Conservation (phyloP, 2,797 vertebrate genomes). For the Pelodytes ibericus region DNA sequence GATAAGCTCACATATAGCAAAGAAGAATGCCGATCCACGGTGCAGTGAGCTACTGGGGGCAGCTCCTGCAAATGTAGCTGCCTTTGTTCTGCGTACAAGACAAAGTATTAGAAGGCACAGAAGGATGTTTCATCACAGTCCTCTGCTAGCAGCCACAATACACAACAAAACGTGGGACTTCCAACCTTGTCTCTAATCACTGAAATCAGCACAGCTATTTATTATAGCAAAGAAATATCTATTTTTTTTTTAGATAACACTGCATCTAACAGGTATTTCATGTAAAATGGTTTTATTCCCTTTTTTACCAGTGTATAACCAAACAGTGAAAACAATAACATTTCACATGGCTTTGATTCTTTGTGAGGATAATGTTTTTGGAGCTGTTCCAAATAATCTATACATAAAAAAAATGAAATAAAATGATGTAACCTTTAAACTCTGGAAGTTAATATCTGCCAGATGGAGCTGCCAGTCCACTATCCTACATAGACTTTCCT, state of each 20-base stretch:
- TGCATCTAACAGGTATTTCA: neutral
- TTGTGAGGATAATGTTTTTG: neutral
- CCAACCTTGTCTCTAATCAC: constrained; percentile 1
- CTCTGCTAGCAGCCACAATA: constrained; percentile 20
- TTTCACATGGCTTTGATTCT: neutral
- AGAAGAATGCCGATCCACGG: constrained; percentile 24
- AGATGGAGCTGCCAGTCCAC: constrained; percentile 4
- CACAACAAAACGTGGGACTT: constrained; percentile 24
- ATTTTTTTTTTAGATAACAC: neutral
- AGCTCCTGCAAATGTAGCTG: constrained; percentile 20
- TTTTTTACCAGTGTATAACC: neutral
- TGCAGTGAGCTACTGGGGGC: constrained; percentile 34
- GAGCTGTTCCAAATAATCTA: neutral
- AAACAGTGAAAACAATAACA: neutral
- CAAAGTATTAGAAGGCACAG: constrained; percentile 30
- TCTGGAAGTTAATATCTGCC: constrained; percentile 18
- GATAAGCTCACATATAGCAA: constrained; percentile 39
- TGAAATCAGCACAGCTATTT: neutral
- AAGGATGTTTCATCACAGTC: constrained; percentile 36
- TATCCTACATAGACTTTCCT: constrained; percentile 4
- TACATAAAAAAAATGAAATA: neutral
- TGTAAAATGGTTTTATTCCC: neutral
- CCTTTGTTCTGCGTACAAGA: constrained; percentile 42
- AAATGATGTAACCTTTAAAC: constrained; percentile 5
- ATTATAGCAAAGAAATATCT: neutral